Percentiles rank a stretch among this genome's conserved stretches.
Evolutionary conservation across 2,113 vertebrate species (phyloP).

Genomic region (Chauna torquata): DNA sequence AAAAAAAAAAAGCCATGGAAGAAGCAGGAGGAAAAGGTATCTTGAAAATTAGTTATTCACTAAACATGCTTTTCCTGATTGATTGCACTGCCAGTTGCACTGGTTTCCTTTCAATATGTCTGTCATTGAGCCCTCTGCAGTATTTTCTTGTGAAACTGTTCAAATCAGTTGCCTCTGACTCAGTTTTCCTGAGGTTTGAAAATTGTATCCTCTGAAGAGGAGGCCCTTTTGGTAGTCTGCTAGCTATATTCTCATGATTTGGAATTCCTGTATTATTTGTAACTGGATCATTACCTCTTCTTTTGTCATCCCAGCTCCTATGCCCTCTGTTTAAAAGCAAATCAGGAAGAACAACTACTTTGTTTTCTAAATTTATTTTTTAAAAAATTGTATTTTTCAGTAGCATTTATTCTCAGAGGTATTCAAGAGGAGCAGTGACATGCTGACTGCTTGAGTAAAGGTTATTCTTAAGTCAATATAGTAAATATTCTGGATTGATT

Average conservation of each 20-base stretch:
- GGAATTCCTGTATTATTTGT: not conserved
- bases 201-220: not conserved
- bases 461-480: constrained; percentile 13
- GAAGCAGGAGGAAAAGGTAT: not conserved
- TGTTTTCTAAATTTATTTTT: not conserved
- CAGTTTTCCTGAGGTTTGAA: not conserved
- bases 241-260: not conserved
- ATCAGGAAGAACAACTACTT: not conserved
- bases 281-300: not conserved
- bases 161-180: not conserved
- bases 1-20: not conserved
- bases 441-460: constrained; percentile 13
- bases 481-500: constrained; percentile 54
- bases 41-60: not conserved
- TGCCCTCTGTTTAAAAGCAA: not conserved
- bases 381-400: not conserved
- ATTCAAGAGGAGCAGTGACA: not conserved
- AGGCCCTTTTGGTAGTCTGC: not conserved
- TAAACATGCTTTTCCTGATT: not conserved
- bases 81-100: not conserved
- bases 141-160: constrained; percentile 1
- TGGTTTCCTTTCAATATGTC: not conserved
- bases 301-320: not conserved
- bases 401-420: not conserved
- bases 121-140: not conserved